Conservation (phyloP, 2,113 vertebrate genomes). For the Oryzias woworae region DNA sequence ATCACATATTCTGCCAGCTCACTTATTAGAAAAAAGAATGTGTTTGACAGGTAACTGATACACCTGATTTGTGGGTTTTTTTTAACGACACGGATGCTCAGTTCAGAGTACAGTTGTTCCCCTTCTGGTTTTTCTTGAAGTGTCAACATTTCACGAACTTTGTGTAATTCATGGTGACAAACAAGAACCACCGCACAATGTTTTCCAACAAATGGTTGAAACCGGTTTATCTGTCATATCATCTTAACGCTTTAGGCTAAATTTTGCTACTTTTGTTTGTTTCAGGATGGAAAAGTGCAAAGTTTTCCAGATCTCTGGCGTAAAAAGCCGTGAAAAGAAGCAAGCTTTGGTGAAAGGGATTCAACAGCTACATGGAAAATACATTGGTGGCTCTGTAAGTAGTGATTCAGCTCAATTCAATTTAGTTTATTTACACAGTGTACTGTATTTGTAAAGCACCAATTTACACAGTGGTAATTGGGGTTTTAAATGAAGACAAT, state of each 20-base stretch:
- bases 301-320: conserved; percentile 79
- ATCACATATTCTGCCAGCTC: too few relatives aligned
- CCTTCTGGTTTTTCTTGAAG: background rate
- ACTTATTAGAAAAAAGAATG: too few relatives aligned
- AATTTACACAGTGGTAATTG: too few relatives aligned
- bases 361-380: conserved; percentile 68
- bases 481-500: too few relatives aligned
- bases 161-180: background rate
- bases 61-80: too few relatives aligned
- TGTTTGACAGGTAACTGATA: background rate
- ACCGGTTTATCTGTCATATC: background rate
- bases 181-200: conserved; percentile 18
- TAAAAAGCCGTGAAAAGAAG: conserved; percentile 67
- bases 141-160: too few relatives aligned
- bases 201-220: background rate
- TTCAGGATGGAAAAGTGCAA: conserved; percentile 58
- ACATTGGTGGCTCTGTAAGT: conserved; percentile 79
- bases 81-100: background rate
- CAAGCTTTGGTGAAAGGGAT: conserved; percentile 66
- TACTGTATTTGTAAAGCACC: too few relatives aligned
- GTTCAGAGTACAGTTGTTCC: background rate
- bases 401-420: background rate
- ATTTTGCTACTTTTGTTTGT: background rate
- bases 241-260: background rate
- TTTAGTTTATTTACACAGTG: too few relatives aligned